Evolutionary conservation across 2,113 vertebrate species (phyloP).

Genomic region (Peromyscus maniculatus): DNA sequence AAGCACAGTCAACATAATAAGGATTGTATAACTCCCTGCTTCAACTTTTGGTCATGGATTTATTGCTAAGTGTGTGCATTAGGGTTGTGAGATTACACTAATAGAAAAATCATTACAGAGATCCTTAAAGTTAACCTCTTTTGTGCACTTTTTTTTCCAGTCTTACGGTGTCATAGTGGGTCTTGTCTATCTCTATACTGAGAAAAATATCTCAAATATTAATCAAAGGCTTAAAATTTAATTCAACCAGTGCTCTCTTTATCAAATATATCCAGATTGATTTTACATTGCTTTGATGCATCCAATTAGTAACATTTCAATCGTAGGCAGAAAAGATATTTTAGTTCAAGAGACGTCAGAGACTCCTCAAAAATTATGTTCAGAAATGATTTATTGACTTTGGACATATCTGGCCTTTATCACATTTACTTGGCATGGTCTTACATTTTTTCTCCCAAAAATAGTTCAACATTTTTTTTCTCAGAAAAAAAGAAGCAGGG

Average conservation of each 20-base stretch:
- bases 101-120: slow-evolving; percentile 68
- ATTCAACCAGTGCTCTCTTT: slow-evolving; percentile 55
- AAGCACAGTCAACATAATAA: slow-evolving; percentile 60
- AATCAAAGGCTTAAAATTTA: slow-evolving; percentile 71
- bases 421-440: slow-evolving; percentile 58
- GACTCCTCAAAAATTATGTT: slow-evolving; percentile 43
- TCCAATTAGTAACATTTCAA: slow-evolving; percentile 69
- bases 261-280: slow-evolving; percentile 61
- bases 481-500: slow-evolving; percentile 16
- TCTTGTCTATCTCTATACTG: slow-evolving; percentile 58
- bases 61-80: slow-evolving; percentile 64
- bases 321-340: slow-evolving; percentile 69
- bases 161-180: slow-evolving; percentile 31
- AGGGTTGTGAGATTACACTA: slow-evolving; percentile 62
- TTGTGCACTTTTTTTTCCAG: slow-evolving; percentile 28
- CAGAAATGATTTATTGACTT: slow-evolving; percentile 68
- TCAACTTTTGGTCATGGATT: slow-evolving; percentile 61
- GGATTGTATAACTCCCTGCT: slow-evolving; percentile 69
- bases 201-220: slow-evolving; percentile 63
- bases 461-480: slow-evolving; percentile 64
- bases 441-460: slow-evolving; percentile 51
- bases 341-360: slow-evolving; percentile 53
- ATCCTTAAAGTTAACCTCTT: slow-evolving; percentile 67
- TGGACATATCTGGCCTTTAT: slow-evolving; percentile 63
- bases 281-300: slow-evolving; percentile 70